These are phyloP conservation scores for Pterocles orientalis DNA, from an alignment of 2,113 vertebrate species.

Conservation along the genomic window DNA sequence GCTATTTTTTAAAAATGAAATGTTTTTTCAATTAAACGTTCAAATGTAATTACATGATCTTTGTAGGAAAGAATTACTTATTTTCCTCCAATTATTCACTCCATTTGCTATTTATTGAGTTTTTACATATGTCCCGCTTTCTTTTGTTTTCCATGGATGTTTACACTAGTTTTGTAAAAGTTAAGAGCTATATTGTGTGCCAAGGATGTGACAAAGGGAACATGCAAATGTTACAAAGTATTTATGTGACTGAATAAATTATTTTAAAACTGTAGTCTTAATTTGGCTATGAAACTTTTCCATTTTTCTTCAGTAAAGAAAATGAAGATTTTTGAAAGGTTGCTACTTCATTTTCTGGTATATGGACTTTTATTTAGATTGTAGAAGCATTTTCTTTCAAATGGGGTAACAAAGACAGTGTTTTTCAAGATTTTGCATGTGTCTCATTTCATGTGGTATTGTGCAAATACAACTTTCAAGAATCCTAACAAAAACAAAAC, in stretches of 20 bases:
- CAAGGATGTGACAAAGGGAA: constrained; percentile 72
- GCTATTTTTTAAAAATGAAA: constrained; percentile 10
- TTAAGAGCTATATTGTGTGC: constrained; percentile 71
- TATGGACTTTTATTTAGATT: background rate
- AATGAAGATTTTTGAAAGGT: background rate
- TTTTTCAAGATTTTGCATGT: background rate
- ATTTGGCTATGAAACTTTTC: background rate
- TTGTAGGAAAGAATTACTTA: background rate
- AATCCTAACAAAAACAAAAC: background rate
- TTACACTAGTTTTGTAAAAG: constrained; percentile 73
- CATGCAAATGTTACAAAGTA: constrained; percentile 67
- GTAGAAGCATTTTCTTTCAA: background rate
- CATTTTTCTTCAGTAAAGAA: background rate
- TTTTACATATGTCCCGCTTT: constrained; percentile 5
- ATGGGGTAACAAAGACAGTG: rapidly evolving
- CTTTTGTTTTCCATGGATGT: constrained; percentile 55
- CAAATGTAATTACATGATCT: constrained; percentile 27
- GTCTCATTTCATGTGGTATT: background rate
- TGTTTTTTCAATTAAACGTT: constrained; percentile 42
- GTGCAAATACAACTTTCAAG: background rate
- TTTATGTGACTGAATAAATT: constrained; percentile 79
- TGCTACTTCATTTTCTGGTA: background rate
- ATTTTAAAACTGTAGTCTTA: constrained; percentile 54
- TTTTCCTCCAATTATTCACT: constrained; percentile 12
- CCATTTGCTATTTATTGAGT: constrained; percentile 61